These are phyloP conservation scores for Platyscapa corneri DNA, from an alignment of 1,140 invertebrate species.

Conservation along the genomic window DNA sequence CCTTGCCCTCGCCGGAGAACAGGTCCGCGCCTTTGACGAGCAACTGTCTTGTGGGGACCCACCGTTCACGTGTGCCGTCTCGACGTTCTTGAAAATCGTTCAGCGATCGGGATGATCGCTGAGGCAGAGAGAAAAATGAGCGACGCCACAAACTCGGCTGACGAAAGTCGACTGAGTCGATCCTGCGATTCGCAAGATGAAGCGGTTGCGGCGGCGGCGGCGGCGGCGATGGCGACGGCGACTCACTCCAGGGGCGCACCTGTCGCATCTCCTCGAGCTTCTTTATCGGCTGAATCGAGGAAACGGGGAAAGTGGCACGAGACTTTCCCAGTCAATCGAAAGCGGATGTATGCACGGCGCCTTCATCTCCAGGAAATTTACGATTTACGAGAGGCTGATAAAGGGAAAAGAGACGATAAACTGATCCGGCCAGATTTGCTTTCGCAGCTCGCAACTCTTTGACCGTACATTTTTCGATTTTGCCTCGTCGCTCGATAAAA, in stretches of 20 bases:
- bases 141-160: neutral
- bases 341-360: too few species aligned
- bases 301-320: too few species aligned
- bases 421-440: conserved; percentile 35
- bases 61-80: neutral
- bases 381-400: neutral
- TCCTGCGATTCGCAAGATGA: neutral
- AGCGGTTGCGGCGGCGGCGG: neutral
- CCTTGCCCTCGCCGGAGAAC: conserved; percentile 60
- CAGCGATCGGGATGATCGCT: too few species aligned
- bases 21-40: conserved; percentile 57
- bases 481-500: conserved; percentile 15
- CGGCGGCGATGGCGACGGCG: neutral
- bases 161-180: neutral
- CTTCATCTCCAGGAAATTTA: conserved; percentile 21
- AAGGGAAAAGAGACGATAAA: conserved; percentile 5
- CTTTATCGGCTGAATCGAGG: neutral
- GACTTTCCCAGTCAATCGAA: too few species aligned
- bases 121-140: neutral
- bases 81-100: too few species aligned
- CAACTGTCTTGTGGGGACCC: conserved; percentile 46
- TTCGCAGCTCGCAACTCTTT: conserved; percentile 1
- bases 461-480: neutral
- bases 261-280: conserved; percentile 1
- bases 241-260: neutral